Evolutionary conservation across 2,797 vertebrate genomes (phyloP), one percentile per base, ranked within the genome.

Genomic region (Petrocephalus sullivani): DNA sequence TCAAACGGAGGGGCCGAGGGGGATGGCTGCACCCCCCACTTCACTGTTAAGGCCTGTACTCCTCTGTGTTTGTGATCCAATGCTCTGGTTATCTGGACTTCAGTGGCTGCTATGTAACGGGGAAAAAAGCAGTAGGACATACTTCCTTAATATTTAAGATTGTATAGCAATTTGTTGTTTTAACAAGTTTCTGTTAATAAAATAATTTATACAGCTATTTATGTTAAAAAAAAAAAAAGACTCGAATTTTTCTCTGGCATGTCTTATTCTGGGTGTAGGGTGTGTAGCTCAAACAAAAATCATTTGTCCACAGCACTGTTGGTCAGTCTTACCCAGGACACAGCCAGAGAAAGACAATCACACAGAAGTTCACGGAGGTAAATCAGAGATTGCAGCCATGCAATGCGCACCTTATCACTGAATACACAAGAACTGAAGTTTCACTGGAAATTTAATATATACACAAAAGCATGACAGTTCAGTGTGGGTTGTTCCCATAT

Each of bases 81-180:
- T 97, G 96, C 96, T 97, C 97, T 95, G 95, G 95, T 98, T 98
- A 97, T 98, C 98, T 98, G 97, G 97, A 99, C 97, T 97, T 96
- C 97, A 96, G 98, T 98, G 97, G 98, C 98, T 99, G 98, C 98
- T 99, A 98, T 98, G 97, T 97, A 99, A 97, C 97, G 53, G 58
- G 37, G 3, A 41, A 28, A 99, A 98, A 98, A 95, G 97, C 96
- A 95, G 96, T 97, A 98, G 97, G 96, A 97, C 98, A 98, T 97
- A 98, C 97, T 97, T 97, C 97, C 96, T 97, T 97, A 97, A 98
- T 99, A 99, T 99, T 99, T 99, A 97, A 97, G 98, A 98, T 98
- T 96, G 98, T 99, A 99, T 99, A 99, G 98, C 98, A 98, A 99
- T 99, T 98, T 99, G 98, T 99, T 99, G 99, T 99, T 97, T 98